Evolutionary conservation across 1,140 invertebrate species (phyloP), one percentile per base, ranked within the genome.

Genomic region (Leptopilina boulardi): DNA sequence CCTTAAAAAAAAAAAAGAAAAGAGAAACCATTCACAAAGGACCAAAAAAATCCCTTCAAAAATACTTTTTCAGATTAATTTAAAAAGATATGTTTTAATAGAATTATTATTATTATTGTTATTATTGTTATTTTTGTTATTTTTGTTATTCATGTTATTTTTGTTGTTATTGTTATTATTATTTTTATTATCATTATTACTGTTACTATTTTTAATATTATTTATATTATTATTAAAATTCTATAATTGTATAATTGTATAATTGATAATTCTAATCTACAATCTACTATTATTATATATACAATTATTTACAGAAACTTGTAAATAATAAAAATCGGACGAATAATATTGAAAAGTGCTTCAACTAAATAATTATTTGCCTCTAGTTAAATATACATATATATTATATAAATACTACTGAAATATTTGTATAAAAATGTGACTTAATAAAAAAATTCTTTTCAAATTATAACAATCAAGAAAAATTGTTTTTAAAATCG

Each of bases 1-100:
- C 59, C 77, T 75, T 44, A 71, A 71, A 74, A 70, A 72, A 38
- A 38, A 70, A 80, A 30, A 5, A 30, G 9, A 56, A 72, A 38
- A 34, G 70, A 80, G 38, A n/a, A n/a, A n/a, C 21, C 26, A 51
- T 78, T 81, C 21, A 54, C n/a, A 23, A 72, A 26, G 19, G 11
- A 72, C 21, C n/a, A 18, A 56, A 56, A 56, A 73, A 18, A 1
- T 26, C 9, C 23, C 56, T 23, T 26, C 2, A 59, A 10, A 59
- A 30, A 3, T 59, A 2, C 10, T 59, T 59, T 59, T 13, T 10
- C 0, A 38, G 34, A 38, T 38, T 38, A 38, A 38, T 38, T 38
- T 38, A 6, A 38, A 38, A 9, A 38, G 2, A 9, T 6, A 3
- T 38, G 5, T 38, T 9, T 38, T 38, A 3, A 34, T 38, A 38